Evolutionary conservation across 2,797 vertebrate species (phyloP), one percentile per base, ranked within the genome.

Genomic region (Meda fulgida): DNA sequence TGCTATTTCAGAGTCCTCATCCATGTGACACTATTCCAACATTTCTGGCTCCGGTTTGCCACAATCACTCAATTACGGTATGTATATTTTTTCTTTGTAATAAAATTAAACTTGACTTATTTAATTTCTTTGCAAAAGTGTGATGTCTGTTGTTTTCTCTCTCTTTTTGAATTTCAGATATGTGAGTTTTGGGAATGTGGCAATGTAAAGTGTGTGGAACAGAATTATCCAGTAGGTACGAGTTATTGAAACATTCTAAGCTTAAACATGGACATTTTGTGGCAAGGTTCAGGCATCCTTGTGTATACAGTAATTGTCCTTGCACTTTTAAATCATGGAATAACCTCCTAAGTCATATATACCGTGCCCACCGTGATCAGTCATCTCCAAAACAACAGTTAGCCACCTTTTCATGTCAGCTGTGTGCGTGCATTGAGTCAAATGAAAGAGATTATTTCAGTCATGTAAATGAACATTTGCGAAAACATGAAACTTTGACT

Each of bases 241-340:
- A 67, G 65, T 67, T 36, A 67, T 21, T 67, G 65, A 67, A 67
- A 36, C 65, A 67, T 67, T 21, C 65, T 36, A 36, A 67, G 29
- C 63, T 66, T 11, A 66, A 66, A 66, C 63, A 66, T 66, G 63
- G 63, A 34, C 63, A 66, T 36, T 36, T 67, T 69, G 66, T 8
- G 34, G 66, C 13, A 1, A 73, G 38, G 13, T 70, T 82, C 14
- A 72, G 51, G 4, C 38, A 84, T 79, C 65, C 83, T 71, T 84
- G 83, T 71, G n/a, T 60, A 79, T 79, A 84, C 26, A 58, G n/a
- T 46, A 63, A 78, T 71, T 79, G 75, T 71, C 83, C 48, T 60
- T 71, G 51, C 51, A 84, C 65, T 31, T 84, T 84, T 84, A 84
- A 46, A 84, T 78, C 7, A 40, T 84, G 83, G 63, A 84, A 36